Evolutionary conservation across 1,140 invertebrate genomes (phyloP).

Genomic region (Solenopsis fugax): DNA sequence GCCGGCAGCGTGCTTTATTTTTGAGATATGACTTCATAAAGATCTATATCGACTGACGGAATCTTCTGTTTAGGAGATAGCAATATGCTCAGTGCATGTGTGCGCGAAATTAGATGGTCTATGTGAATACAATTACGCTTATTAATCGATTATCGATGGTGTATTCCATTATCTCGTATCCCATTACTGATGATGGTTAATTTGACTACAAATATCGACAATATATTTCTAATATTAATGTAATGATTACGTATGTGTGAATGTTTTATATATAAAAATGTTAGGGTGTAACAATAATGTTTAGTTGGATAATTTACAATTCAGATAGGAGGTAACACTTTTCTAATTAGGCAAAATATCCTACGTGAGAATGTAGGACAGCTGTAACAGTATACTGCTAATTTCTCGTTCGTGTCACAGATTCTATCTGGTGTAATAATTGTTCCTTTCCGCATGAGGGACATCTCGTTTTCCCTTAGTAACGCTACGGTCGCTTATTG

Average conservation of each 20-base stretch:
- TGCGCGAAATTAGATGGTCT: background rate
- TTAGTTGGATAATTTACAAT: background rate
- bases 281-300: background rate
- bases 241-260: background rate
- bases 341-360: slow-evolving; percentile 1
- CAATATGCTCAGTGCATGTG: background rate
- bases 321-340: background rate
- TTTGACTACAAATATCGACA: slow-evolving; percentile 1
- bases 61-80: background rate
- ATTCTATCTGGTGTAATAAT: background rate
- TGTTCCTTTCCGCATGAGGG: background rate
- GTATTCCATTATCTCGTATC: slow-evolving; percentile 16
- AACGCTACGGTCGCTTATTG: slow-evolving; percentile 27
- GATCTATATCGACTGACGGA: slow-evolving; percentile 26
- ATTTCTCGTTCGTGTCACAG: background rate
- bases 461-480: slow-evolving; percentile 5
- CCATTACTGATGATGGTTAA: background rate
- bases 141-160: slow-evolving; percentile 41
- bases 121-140: slow-evolving; percentile 37
- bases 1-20: slow-evolving; percentile 12
- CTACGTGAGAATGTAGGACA: background rate
- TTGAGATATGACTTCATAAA: slow-evolving; percentile 14
- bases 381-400: background rate
- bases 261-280: background rate
- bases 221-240: background rate